A percentile compares a stretch with the other conserved stretches of the same genome.
phyloP scores from a whole-genome alignment of 2,797 vertebrate genomes.

The Argya squamiceps region DNA sequence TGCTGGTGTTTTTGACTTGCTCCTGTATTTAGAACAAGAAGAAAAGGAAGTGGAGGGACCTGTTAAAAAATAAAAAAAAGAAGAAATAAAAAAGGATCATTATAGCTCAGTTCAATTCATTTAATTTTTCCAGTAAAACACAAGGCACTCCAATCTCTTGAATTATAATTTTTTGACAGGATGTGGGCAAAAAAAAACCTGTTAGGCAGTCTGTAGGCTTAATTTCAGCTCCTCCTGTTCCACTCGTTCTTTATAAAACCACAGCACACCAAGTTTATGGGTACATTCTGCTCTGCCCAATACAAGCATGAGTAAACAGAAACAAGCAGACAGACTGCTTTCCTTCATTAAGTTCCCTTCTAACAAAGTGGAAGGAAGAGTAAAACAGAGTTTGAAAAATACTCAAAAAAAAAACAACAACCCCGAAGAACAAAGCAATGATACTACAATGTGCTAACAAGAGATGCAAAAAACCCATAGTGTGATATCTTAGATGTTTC shows the following conservation, averaged over 20 bases:
- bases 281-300: conserved; percentile 23
- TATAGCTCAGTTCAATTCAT: background rate
- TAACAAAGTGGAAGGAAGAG: background rate
- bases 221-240: conserved; percentile 35
- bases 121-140: background rate
- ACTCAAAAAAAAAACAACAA: background rate
- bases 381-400: background rate
- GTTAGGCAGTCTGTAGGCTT: conserved; percentile 13
- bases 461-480: background rate
- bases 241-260: background rate
- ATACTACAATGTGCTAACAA: background rate
- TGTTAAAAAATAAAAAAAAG: conserved; percentile 41
- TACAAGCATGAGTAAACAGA: background rate
- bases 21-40: conserved; percentile 89
- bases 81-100: background rate
- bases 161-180: conserved; percentile 21
- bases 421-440: background rate
- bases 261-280: background rate
- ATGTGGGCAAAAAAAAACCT: background rate
- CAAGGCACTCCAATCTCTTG: background rate
- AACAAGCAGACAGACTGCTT: background rate
- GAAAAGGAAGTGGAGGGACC: conserved; percentile 96
- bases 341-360: background rate
- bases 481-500: background rate
- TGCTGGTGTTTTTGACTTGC: conserved; percentile 85